Evolutionary conservation across 2,113 vertebrate genomes (phyloP).

Genomic region (Serinus canaria): DNA sequence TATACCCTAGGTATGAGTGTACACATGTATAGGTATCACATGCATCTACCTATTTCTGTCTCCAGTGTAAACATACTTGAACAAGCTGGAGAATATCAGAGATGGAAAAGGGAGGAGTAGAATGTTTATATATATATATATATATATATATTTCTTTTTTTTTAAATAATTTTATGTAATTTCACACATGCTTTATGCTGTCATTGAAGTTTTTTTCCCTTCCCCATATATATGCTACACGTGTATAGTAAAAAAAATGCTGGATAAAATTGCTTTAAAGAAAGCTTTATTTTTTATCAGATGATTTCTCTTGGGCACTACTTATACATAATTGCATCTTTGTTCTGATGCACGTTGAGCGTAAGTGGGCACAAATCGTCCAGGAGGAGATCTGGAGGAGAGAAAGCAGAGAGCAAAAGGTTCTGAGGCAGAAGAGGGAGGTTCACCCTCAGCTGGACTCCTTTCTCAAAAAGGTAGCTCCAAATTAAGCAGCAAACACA

Average conservation of each 20-base stretch:
- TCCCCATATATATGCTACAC: not conserved
- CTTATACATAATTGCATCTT: not conserved
- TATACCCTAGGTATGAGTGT: not conserved
- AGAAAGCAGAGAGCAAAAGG: not conserved
- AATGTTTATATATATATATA: not conserved
- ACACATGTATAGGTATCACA: not conserved
- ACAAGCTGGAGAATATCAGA: not conserved
- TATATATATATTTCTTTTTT: too few relatives aligned
- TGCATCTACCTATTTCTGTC: not conserved
- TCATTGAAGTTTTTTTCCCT: not conserved
- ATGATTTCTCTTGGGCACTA: not conserved
- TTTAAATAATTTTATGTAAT: not conserved
- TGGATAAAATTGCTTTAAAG: not conserved
- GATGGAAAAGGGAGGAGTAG: not conserved
- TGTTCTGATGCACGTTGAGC: fast-evolving
- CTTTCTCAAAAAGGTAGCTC: not conserved
- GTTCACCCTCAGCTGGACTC: not conserved
- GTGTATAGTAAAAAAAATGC: not conserved
- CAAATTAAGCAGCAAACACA: not conserved
- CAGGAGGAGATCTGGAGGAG: not conserved
- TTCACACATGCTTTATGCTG: not conserved
- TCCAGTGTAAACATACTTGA: not conserved
- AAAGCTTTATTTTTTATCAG: not conserved
- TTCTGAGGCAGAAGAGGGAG: not conserved
- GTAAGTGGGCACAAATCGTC: not conserved